Base-by-base conservation (phyloP, 2,797 vertebrate genomes). In the Clamator glandarius region DNA sequence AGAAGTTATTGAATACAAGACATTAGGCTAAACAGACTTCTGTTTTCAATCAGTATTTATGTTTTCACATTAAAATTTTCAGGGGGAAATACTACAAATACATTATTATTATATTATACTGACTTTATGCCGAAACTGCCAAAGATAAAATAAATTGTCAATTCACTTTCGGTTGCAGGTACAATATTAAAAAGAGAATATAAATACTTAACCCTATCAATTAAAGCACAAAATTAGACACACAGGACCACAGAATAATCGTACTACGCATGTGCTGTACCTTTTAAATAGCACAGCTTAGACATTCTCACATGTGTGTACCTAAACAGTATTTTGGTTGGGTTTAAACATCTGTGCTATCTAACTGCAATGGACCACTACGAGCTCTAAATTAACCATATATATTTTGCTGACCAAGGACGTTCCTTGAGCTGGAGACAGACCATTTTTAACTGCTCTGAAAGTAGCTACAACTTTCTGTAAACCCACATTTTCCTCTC, bases 241-340 rank as follows among this genome's bases (percentile, higher is more conserved):
- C 7, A 12, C 1, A 80, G 14, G 31, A 26, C 17, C 20, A 57
- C 0, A 39, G 0, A 1, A 21, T 8, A 85, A 72, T 7, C n/a
- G 24, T 20, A 55, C 35, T 17, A 31, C 8, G 19, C 33, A 77
- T 0, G 0, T 17, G 8, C 23, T 26, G 8, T 36, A 62, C 18
- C n/a, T 74, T 87, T 82, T 31, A 55, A 82, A 63, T 25, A 81
- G 24, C 6, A 76, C 16, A 41, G 35, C 20, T 41, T 23, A 3
- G 39, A 79, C 25, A 9, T 39, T 25, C 36, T 39, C 26, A 16
- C 8, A 5, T 0, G 0, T 9, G 12, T 41, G 61, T 82, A 7
- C 29, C 23, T 73, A 39, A 82, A 1, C 0, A 3, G 9, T 17
- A 44, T 55, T 82, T 66, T 62, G 26, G 19, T 11, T 70, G 42